Base-by-base conservation (phyloP, 2,888 invertebrate genomes). In the Pseudococcus jackbeardsleyi region DNA sequence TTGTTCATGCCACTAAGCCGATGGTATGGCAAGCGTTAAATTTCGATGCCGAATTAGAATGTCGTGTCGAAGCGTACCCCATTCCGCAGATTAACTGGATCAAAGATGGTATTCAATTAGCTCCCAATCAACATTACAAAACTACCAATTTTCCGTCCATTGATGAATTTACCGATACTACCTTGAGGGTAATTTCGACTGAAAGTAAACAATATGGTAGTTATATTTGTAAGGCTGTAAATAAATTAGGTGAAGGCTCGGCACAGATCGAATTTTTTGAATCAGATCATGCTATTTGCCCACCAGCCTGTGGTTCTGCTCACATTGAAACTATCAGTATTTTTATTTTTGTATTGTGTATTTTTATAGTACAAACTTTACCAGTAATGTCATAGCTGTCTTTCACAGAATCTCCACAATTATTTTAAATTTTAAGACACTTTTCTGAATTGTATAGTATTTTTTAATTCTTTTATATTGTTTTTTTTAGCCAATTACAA, bases 51-150 rank as follows among this genome's bases (percentile, higher is more conserved):
- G 96, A 97, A 91, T 91, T 98, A 89, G 97, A 98, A 91, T 98
- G 98, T 90, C 97, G 97, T 91, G 96, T 97, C 17, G 97, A 97
- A 91, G 98, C 98, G 0, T 97, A 97, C 92, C 98, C 98, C 0
- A 96, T 96, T 1, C 98, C 98, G 0, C 96, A 96, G 1, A 96
- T 98, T 90, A 94, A 94, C 0, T 98, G 98, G 98, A 93, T 96
- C 5, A 97, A 97, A 91, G 97, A 96, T 86, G 95, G 95, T 84
- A 93, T 95, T 0, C 94, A 95, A 89, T 91, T 97, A 5, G 95
- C 96, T 0, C 97, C 97, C 91, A 97, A 97, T 92, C 97, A 97
- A 91, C 97, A 97, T 92, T 96, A 96, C 91, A 95, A 95, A 90
- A 95, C 97, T 90, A 96, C 96, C 0, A 96, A 97, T 91, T 97